Evolutionary conservation across 2,888 invertebrate species (phyloP), one percentile per base, ranked within the genome.

Genomic region (Gnatocerus cornutus): DNA sequence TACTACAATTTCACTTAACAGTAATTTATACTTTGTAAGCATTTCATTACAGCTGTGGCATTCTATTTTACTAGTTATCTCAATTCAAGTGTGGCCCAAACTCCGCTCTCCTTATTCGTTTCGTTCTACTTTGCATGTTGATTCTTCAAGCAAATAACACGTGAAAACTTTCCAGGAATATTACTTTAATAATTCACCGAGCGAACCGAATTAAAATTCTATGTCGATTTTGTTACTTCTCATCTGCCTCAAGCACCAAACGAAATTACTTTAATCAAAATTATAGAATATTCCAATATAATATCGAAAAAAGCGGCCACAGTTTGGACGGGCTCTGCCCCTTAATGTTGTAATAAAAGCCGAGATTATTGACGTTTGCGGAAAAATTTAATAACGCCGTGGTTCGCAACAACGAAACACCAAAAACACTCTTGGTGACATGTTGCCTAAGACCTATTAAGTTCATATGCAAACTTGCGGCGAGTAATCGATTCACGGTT

Each of bases 61-160:
- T 21, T 14, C 41, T 21, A 48, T 61, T 61, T 61, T 59, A 29
- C 8, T 59, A 59, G 45, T 62, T 62, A 37, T 62, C 62, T 62
- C 48, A 13, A 9, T 9, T 46, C 46, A 16, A 21, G 7, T 33
- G 29, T 30, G 7, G 37, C 1, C 33, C 13, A 13, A 50, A 43
- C 29, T 45, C 59, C 30, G 10, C 45, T 52, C 8, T 30, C 13
- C 13, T 46, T 41, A 41, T 6, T 58, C 58, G 43, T 55, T 56
- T 41, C 30, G 8, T 59, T 59, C 21, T 30, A 59, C 29, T 46
- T 30, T 21, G 46, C 59, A 27, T 43, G 14, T 27, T 59, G 30
- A 37, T 41, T 27, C 56, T 5, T 13, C 27, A 21, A 41, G 16
- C 8, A 30, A 10, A 10, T 13, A 13, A 45, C 30, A 33, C 12